Evolutionary conservation across 1,140 invertebrate species (phyloP).

Genomic region (Helicoverpa zea): DNA sequence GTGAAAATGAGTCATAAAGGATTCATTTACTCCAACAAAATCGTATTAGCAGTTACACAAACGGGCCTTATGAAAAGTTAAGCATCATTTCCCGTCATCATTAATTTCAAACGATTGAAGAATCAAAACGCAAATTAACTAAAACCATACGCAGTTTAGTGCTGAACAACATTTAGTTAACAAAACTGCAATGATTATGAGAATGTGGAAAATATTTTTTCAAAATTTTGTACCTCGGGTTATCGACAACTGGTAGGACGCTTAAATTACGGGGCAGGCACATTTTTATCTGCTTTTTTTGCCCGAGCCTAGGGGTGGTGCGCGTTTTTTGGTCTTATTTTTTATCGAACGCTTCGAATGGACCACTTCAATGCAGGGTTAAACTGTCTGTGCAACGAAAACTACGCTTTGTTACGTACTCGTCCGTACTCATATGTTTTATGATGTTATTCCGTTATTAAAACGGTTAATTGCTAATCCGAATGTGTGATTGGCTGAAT

Average conservation of each 20-base stretch:
- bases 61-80: too few species aligned
- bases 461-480: conserved; percentile 33
- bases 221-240: conserved; percentile 62
- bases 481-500: conserved; percentile 16
- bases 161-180: not conserved
- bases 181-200: conserved; percentile 14
- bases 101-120: not conserved
- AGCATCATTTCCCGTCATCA: too few species aligned
- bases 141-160: not conserved
- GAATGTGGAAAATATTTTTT: conserved; percentile 33
- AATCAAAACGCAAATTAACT: not conserved
- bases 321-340: conserved; percentile 79
- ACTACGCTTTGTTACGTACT: conserved; percentile 48
- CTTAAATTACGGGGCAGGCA: conserved; percentile 84
- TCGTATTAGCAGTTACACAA: too few species aligned
- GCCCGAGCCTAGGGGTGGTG: conserved; percentile 81
- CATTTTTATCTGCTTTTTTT: conserved; percentile 83
- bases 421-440: conserved; percentile 31
- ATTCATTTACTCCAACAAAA: too few species aligned
- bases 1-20: too few species aligned
- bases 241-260: conserved; percentile 80
- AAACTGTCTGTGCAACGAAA: conserved; percentile 73
- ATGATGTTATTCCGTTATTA: conserved; percentile 29
- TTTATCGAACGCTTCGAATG: conserved; percentile 81
- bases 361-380: conserved; percentile 75